Percentiles rank a stretch among this genome's conserved stretches.
Conservation (phyloP, 2,888 invertebrate species). For the Eupeodes latifasciatus region DNA sequence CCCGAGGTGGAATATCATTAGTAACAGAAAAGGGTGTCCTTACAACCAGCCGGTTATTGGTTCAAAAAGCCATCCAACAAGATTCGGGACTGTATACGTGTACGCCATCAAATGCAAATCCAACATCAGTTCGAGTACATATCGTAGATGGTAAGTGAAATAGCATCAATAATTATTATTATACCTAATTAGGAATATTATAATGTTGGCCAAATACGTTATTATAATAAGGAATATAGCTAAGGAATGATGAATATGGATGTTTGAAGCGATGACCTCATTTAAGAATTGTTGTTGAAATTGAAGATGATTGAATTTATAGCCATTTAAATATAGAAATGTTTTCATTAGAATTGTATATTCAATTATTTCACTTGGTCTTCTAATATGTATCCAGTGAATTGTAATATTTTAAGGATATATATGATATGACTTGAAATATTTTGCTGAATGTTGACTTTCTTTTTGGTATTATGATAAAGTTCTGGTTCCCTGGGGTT, state of each 20-base stretch:
- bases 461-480: too few relatives aligned
- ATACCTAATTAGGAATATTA: neutral
- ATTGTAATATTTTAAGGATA: too few relatives aligned
- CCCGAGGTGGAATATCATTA: slow-evolving; percentile 93
- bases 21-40: slow-evolving; percentile 94
- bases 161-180: slow-evolving; percentile 21
- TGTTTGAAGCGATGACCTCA: slow-evolving; percentile 1
- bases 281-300: neutral
- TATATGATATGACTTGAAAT: too few relatives aligned
- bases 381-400: too few relatives aligned
- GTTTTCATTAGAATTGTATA: neutral
- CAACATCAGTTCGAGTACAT: slow-evolving; percentile 91
- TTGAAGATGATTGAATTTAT: neutral
- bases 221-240: too few relatives aligned
- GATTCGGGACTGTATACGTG: slow-evolving; percentile 94
- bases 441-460: too few relatives aligned
- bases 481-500: too few relatives aligned
- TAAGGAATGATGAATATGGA: neutral
- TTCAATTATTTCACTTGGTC: too few relatives aligned
- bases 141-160: slow-evolving; percentile 91
- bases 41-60: slow-evolving; percentile 92
- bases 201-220: neutral
- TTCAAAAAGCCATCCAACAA: slow-evolving; percentile 91
- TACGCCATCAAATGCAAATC: slow-evolving; percentile 92
- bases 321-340: neutral